Percentiles rank a stretch among this genome's conserved stretches.
phyloP scores from a whole-genome alignment of 2,888 invertebrate genomes.

The Chaetogeoica ovagalla region DNA sequence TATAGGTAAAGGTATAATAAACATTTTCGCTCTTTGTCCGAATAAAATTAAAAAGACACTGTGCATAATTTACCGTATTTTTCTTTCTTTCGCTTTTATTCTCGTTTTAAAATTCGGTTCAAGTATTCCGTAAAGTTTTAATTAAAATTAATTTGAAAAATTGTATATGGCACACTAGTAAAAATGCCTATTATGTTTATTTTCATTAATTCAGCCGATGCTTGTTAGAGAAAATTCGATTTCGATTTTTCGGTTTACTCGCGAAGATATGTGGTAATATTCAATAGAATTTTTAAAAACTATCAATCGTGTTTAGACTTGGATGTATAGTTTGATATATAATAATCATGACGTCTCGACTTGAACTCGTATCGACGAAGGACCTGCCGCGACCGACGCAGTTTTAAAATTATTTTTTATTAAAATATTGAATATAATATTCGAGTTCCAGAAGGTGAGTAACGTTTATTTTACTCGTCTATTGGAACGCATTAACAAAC shows the following conservation, averaged over 20 bases:
- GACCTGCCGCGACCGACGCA: too few species aligned
- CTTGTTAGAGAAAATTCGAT: not conserved
- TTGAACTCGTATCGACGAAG: too few species aligned
- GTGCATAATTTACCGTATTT: constrained; percentile 1
- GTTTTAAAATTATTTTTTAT: not conserved
- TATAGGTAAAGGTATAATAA: not conserved
- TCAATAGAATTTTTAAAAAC: not conserved
- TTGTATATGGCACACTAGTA: not conserved
- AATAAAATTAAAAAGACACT: not conserved
- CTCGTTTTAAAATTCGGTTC: constrained; percentile 11
- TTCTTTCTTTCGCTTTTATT: not conserved
- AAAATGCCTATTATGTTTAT: not conserved
- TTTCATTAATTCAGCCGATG: not conserved
- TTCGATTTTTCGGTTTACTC: too few species aligned
- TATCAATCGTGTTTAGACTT: not conserved
- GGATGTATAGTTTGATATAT: too few species aligned
- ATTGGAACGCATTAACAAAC: constrained; percentile 7
- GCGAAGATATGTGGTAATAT: not conserved
- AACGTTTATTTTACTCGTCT: not conserved
- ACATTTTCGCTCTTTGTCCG: not conserved
- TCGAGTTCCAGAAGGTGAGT: not conserved
- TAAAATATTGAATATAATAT: not conserved
- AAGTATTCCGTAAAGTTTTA: constrained; percentile 22
- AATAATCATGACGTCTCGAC: too few species aligned
- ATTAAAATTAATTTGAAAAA: constrained; percentile 15